phyloP scores from a whole-genome alignment of 1,140 invertebrate species.

The Rhyacophila brunnea region DNA sequence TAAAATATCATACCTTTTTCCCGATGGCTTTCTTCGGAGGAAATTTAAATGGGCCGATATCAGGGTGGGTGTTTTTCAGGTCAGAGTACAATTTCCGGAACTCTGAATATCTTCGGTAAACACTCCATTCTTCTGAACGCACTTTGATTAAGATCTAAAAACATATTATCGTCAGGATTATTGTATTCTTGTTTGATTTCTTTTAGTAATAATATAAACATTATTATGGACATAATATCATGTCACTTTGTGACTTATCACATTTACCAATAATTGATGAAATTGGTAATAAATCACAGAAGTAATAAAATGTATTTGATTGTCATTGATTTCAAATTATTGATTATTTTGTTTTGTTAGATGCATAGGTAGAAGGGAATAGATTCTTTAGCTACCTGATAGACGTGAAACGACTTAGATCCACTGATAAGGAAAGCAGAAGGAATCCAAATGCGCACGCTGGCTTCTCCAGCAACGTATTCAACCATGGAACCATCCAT shows the following conservation, averaged over 20 bases:
- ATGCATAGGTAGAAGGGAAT: too few species aligned
- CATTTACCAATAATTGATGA: too few species aligned
- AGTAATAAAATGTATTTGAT: too few species aligned
- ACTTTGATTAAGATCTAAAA: slow-evolving; percentile 89
- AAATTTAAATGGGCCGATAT: slow-evolving; percentile 80
- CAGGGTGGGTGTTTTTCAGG: slow-evolving; percentile 78
- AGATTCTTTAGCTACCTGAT: slow-evolving; percentile 69
- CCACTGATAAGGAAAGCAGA: slow-evolving; percentile 81
- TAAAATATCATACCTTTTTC: slow-evolving; percentile 69
- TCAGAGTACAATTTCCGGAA: slow-evolving; percentile 80
- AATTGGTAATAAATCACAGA: too few species aligned
- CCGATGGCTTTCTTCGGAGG: slow-evolving; percentile 91
- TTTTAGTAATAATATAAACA: too few species aligned
- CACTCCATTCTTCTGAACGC: slow-evolving; percentile 88
- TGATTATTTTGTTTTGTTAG: too few species aligned
- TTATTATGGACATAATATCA: too few species aligned
- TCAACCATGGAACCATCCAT: slow-evolving; percentile 11
- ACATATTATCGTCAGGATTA: too few species aligned
- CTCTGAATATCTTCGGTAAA: slow-evolving; percentile 88
- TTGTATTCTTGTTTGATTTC: too few species aligned
- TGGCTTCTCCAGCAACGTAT: slow-evolving; percentile 38
- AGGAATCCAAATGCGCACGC: slow-evolving; percentile 86
- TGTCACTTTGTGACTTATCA: too few species aligned
- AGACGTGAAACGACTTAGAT: slow-evolving; percentile 79
- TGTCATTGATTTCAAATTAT: too few species aligned